Percentiles rank a stretch among this genome's conserved stretches.
These are phyloP conservation scores for Arctopsyche grandis DNA, from an alignment of 1,140 invertebrate genomes.

Conservation along the genomic window DNA sequence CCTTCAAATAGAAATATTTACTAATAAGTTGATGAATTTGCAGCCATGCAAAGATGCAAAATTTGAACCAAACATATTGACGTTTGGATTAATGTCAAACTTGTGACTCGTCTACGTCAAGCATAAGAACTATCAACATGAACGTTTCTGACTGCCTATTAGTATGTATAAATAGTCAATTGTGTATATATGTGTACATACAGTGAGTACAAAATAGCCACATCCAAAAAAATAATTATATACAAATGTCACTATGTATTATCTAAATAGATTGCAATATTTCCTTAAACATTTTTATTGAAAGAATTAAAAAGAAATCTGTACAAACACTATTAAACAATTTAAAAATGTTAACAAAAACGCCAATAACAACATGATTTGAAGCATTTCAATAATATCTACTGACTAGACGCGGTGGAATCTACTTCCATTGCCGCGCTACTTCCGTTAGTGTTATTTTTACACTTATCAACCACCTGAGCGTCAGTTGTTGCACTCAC, in stretches of 20 bases:
- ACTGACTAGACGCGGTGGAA: conserved; percentile 20
- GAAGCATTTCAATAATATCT: conserved; percentile 5
- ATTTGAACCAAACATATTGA: too few relatives aligned
- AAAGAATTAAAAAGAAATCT: conserved; percentile 1
- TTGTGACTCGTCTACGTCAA: too few relatives aligned
- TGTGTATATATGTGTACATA: too few relatives aligned
- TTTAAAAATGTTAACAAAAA: conserved; percentile 22
- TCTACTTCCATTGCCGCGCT: conserved; percentile 45
- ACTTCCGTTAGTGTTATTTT: conserved; percentile 55
- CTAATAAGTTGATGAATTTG: too few relatives aligned
- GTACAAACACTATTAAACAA: conserved; percentile 14
- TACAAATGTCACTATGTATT: conserved; percentile 11
- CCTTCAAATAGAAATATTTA: too few relatives aligned
- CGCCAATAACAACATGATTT: conserved; percentile 1
- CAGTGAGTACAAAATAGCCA: too few relatives aligned
- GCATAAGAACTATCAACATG: too few relatives aligned
- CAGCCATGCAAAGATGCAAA: too few relatives aligned
- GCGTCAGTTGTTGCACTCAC: conserved; percentile 57
- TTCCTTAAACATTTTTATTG: not conserved
- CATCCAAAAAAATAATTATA: too few relatives aligned
- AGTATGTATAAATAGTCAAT: not conserved
- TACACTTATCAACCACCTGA: conserved; percentile 61
- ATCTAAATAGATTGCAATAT: conserved; percentile 2
- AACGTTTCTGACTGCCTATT: too few relatives aligned
- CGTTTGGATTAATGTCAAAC: too few relatives aligned